Base-by-base conservation (phyloP, 2,888 invertebrate genomes). In the Andrena bicolor region DNA sequence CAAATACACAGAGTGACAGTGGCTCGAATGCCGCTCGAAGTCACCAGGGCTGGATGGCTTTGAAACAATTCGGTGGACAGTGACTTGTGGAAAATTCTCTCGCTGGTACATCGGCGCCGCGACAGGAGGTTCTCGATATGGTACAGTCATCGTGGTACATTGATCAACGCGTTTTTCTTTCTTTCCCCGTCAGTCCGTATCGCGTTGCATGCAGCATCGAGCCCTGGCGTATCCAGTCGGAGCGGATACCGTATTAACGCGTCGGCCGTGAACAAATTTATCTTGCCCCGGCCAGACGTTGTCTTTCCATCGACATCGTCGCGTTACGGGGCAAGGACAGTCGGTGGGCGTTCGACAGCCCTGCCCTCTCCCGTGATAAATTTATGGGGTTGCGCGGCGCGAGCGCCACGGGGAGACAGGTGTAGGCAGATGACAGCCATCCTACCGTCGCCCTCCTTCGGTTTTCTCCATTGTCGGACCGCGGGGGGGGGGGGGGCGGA, bases 241-340 rank as follows among this genome's bases (percentile, higher is more conserved):
- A 75, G 64, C 56, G 49, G 73, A 78, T 56, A 73, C 41, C 80
- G 74, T 80, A 84, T 83, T 78, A 83, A 83, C 82, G 79, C 84
- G 72, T 73, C 66, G 32, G 60, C 76, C 76, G 81, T 74, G 86
- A 87, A 87, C 81, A 76, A 87, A 87, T 87, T 87, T 87, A 87
- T 87, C 87, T 87, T 84, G 81, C 70, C 60, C 68, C 74, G 30
- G 77, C 72, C 87, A 87, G 87, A 87, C 87, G 76, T 84, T 87
- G 84, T 87, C 86, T 84, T 84, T 79, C 58, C 76, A 85, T 84
- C 85, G 83, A 75, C 85, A 75, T 64, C 75, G 60, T 41, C 80
- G 51, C 63, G 64, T 76, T 82, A 78, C 76, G 70, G 70, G 20
- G 71, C 35, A 72, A 64, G 72, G 56, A 35, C 56, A 41, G 60